phyloP scores from a whole-genome alignment of 2,888 invertebrate species.

The Beris morrisii region DNA sequence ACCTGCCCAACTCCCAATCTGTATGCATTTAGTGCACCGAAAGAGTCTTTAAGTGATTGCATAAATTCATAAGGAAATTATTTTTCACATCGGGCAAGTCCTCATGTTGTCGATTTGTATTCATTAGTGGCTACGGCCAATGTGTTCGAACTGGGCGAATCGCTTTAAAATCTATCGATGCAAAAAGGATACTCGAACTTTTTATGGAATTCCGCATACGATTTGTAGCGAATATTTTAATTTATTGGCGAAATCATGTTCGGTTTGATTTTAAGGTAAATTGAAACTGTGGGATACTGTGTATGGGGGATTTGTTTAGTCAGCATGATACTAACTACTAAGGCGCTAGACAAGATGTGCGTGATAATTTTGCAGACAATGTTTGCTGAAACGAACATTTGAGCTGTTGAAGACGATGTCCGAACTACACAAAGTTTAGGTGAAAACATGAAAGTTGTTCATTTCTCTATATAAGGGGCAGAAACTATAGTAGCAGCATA shows the following conservation, averaged over 20 bases:
- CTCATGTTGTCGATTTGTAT: slow-evolving; percentile 30
- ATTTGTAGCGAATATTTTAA: slow-evolving; percentile 6
- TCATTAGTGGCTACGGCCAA: slow-evolving; percentile 20
- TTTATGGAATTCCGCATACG: slow-evolving; percentile 9
- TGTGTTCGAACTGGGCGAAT: slow-evolving; percentile 1
- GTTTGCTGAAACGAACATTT: too few relatives aligned
- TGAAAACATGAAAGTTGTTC: too few relatives aligned
- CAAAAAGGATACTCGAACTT: neutral
- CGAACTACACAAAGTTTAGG: too few relatives aligned
- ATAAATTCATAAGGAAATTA: slow-evolving; percentile 20
- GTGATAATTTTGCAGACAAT: slow-evolving; percentile 10
- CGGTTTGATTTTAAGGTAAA: slow-evolving; percentile 18
- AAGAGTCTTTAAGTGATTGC: neutral
- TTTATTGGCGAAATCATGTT: slow-evolving; percentile 18
- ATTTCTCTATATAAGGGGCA: too few relatives aligned
- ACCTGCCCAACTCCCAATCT: neutral
- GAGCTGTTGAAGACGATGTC: too few relatives aligned
- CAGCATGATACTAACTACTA: slow-evolving; percentile 11
- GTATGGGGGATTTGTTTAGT: slow-evolving; percentile 11
- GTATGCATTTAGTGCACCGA: neutral
- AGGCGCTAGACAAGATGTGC: slow-evolving; percentile 13
- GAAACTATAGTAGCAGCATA: too few relatives aligned
- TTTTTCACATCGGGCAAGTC: slow-evolving; percentile 19
- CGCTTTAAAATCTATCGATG: neutral
- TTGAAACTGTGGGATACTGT: slow-evolving; percentile 19